phyloP scores from a whole-genome alignment of 2,113 vertebrate species.

The Scomber colias region DNA sequence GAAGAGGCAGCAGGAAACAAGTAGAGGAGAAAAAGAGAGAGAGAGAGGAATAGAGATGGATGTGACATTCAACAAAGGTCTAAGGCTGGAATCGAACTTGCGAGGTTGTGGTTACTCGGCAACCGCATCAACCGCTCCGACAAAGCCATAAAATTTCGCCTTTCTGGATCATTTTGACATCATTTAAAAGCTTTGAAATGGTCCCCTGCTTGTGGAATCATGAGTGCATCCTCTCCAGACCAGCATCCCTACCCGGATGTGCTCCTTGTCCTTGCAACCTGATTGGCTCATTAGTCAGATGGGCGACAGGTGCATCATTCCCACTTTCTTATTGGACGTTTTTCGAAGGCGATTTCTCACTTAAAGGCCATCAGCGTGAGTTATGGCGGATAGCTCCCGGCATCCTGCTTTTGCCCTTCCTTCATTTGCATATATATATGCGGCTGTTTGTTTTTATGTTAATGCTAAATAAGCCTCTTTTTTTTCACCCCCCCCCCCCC shows the following conservation, averaged over 20 bases:
- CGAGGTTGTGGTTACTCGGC: too few species aligned
- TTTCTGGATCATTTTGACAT: background rate
- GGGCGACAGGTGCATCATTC: slow-evolving; percentile 77
- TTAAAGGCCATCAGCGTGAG: slow-evolving; percentile 74
- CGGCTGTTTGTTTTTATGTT: slow-evolving; percentile 76
- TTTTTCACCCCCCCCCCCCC: background rate
- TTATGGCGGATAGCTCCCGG: slow-evolving; percentile 64
- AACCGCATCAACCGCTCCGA: too few species aligned
- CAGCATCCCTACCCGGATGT: slow-evolving; percentile 57
- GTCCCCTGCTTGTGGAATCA: slow-evolving; percentile 4
- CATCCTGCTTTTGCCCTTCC: slow-evolving; percentile 65
- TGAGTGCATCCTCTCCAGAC: slow-evolving; percentile 29
- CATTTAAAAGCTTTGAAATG: slow-evolving; percentile 7
- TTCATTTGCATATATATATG: slow-evolving; percentile 79
- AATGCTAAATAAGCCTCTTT: slow-evolving; percentile 68
- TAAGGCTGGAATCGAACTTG: too few species aligned
- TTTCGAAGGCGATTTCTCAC: slow-evolving; percentile 64
- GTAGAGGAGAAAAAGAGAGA: too few species aligned
- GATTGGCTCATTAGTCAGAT: slow-evolving; percentile 79
- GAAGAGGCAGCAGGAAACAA: too few species aligned
- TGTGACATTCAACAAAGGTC: too few species aligned
- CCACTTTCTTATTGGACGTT: slow-evolving; percentile 67
- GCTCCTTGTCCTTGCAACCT: slow-evolving; percentile 71
- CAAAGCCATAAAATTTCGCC: background rate
- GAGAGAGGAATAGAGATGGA: too few species aligned